Conservation (phyloP, 2,113 vertebrate species). For the Panthera tigris region DNA sequence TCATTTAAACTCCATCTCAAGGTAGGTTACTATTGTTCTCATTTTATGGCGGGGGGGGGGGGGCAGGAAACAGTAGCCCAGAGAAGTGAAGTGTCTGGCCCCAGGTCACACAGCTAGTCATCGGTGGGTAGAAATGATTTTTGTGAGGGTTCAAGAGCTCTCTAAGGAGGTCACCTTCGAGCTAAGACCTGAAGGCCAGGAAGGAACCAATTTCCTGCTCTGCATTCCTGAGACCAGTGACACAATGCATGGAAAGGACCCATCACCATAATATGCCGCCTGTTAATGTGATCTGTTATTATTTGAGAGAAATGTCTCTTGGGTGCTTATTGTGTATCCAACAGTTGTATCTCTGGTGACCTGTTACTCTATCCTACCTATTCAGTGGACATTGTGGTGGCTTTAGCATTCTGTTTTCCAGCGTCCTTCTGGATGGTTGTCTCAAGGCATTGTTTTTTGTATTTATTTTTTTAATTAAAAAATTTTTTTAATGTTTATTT, state of each 20-base stretch:
- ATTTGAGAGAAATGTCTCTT: neutral
- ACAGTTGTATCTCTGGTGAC: neutral
- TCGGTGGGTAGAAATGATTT: neutral
- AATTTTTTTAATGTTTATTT: no score
- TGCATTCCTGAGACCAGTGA: slow-evolving; percentile 13
- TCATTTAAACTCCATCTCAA: slow-evolving; percentile 31
- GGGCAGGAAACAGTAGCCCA: neutral
- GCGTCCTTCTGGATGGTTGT: neutral
- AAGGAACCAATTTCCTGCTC: neutral
- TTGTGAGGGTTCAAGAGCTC: slow-evolving; percentile 18
- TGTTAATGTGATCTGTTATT: neutral
- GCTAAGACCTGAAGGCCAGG: neutral
- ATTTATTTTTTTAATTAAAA: no score
- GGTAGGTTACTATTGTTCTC: slow-evolving; percentile 18
- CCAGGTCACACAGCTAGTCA: neutral
- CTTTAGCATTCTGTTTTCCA: slow-evolving; percentile 8
- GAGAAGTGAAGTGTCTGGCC: neutral
- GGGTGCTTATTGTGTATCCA: neutral
- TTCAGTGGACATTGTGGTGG: neutral
- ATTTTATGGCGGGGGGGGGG: neutral
- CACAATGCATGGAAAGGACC: neutral
- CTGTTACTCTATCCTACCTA: neutral
- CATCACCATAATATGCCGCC: neutral
- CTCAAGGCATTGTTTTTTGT: neutral
- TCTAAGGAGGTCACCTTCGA: slow-evolving; percentile 15